Base-by-base conservation (phyloP, 2,113 vertebrate species). In the Sceloporus tristichus region DNA sequence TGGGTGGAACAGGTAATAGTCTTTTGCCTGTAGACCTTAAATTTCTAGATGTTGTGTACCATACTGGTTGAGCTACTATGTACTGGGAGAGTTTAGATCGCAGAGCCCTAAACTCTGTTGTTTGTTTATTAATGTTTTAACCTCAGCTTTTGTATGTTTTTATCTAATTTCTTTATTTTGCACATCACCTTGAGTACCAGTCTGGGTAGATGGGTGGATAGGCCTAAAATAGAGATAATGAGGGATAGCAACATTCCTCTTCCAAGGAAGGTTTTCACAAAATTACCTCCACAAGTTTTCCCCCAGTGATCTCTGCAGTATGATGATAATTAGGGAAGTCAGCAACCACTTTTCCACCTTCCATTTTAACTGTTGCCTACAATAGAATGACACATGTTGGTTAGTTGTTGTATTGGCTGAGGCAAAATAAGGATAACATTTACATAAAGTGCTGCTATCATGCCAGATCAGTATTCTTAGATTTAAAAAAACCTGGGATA, bases 271-370 rank as follows among this genome's bases (percentile, higher is more conserved):
- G 8, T 89, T 56, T 59, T 59, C 77, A 71, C 71, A 42, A 68
- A 94, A 97, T 97, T 87, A 98, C 98, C 97, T 98, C 97, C 0
- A 98, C 92, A 3, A 99, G 95, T 78, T 98, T 98, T 65, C 95
- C 97, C 2, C 95, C 96, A 42, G 27, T 42, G 1, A 98, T 95
- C 95, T 98, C 98, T 25, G 96, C 94, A 78, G 97, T 97, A 68
- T 98, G 97, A 70, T 3, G 93, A 81, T 98, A 99, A 90, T 98
- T 96, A 70, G 98, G 98, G 85, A 98, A 98, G 0, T 95, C 92
- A 3, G 95, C 92, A 4, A 95, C 90, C 40, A 98, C n/a, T 91
- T 97, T 98, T 13, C 92, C 96, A 0, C 76, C 95, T 73, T 98
- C 97, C 93, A 98, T 90, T 79, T 93, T 92, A 88, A 98, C 97